A percentile compares a stretch with the other conserved stretches of the same genome.
phyloP scores from a whole-genome alignment of 2,113 vertebrate genomes.

The Calidris pygmaea region DNA sequence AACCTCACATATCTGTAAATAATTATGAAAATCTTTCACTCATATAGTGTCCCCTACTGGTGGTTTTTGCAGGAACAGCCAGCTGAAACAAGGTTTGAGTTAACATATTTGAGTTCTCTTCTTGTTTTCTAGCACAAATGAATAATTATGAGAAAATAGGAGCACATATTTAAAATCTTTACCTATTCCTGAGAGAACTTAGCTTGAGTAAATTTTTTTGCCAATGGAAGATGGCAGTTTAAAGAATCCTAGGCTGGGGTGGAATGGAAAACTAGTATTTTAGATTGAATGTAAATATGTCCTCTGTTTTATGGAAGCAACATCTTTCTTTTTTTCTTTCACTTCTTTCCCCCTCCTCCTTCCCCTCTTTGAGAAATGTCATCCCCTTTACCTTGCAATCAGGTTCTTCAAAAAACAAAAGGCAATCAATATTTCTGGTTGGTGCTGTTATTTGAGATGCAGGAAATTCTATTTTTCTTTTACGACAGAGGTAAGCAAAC shows the following conservation, averaged over 20 bases:
- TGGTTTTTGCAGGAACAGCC: not conserved
- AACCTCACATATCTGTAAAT: not conserved
- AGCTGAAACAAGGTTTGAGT: not conserved
- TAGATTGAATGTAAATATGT: not conserved
- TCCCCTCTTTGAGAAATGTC: not conserved
- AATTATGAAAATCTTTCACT: not conserved
- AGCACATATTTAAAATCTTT: not conserved
- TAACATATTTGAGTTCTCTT: not conserved
- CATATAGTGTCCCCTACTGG: not conserved
- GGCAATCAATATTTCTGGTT: not conserved
- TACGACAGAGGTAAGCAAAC: not conserved
- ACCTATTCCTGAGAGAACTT: not conserved
- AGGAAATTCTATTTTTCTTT: not conserved
- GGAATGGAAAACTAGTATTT: not conserved
- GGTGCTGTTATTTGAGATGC: not conserved
- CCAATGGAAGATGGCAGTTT: not conserved
- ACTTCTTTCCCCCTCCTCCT: rapidly evolving
- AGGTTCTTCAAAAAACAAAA: not conserved
- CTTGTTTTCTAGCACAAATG: not conserved
- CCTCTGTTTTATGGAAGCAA: not conserved
- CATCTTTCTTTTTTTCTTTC: not conserved
- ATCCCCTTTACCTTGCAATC: not conserved
- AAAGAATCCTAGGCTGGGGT: not conserved
- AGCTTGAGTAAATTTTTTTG: not conserved
- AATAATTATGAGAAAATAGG: not conserved